phyloP scores from a whole-genome alignment of 2,888 invertebrate genomes.

The Drosophila subsilvestris region DNA sequence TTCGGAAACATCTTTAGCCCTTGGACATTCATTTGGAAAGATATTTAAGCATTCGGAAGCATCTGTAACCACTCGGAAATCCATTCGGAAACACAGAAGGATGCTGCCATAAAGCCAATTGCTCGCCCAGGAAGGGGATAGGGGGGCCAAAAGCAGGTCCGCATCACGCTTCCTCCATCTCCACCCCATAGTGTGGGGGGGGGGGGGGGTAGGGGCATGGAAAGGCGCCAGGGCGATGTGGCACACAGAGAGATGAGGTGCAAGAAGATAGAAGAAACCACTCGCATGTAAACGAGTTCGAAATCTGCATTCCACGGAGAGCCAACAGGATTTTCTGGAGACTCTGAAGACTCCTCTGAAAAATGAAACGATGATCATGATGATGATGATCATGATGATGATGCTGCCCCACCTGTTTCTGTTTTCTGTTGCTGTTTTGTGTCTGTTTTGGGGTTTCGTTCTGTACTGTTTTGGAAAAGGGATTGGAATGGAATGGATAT shows the following conservation, averaged over 20 bases:
- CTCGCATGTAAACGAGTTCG: slow-evolving; percentile 73
- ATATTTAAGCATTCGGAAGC: not conserved
- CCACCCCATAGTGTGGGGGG: not conserved
- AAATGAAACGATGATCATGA: slow-evolving; percentile 9
- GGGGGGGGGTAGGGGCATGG: not conserved
- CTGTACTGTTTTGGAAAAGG: not conserved
- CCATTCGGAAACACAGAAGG: not conserved
- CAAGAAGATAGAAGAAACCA: slow-evolving; percentile 8
- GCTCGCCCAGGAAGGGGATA: not conserved
- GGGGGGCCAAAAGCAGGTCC: not conserved
- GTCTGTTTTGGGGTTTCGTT: not conserved
- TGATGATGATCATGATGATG: slow-evolving; percentile 14
- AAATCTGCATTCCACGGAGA: slow-evolving; percentile 68
- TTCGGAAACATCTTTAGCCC: no score
- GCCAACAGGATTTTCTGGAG: slow-evolving; percentile 65
- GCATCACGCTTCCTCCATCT: not conserved
- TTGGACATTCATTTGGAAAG: not conserved
- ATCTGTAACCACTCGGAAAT: not conserved
- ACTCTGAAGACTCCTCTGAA: not conserved
- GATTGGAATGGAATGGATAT: not conserved
- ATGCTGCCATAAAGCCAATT: not conserved
- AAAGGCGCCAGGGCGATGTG: slow-evolving; percentile 19
- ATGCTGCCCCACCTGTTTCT: slow-evolving; percentile 50
- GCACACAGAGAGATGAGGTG: slow-evolving; percentile 2
- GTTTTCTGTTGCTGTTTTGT: slow-evolving; percentile 10